Base-by-base conservation (phyloP, 1,140 invertebrate species). In the Hydropsyche tenuis region DNA sequence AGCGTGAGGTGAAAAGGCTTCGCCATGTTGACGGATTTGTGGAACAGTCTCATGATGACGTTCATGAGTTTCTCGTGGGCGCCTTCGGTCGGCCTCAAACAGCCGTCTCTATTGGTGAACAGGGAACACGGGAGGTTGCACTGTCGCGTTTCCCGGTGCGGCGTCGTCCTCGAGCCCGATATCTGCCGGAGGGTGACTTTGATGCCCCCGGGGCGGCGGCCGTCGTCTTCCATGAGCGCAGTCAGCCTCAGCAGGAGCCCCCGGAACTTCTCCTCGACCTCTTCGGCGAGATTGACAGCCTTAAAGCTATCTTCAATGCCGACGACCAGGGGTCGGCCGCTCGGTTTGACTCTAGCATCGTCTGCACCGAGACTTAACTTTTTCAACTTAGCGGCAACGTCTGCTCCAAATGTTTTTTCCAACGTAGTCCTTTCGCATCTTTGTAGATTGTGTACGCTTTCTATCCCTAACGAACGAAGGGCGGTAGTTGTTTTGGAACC, bases 1-100 rank as follows among this genome's bases (percentile, higher is more conserved):
- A 93, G 82, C 6, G 91, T 93, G 73, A 94, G 88, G 82, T 92
- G 91, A 82, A 93, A 93, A 64, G 90, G 89, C 83, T 91, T 90
- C 12, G 85, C 87, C 69, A 89, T 85, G 79, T 92, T 87, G 53
- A 93, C 89, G 66, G 91, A 86, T 79, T 91, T 89, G 79, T 90
- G 88, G 79, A 93, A 93, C 56, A 93, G 83, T 77, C 89, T 88
- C 90, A 93, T 91, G 11, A 91, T 87, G 51, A 89, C 86, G n/a
- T 85, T 85, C 72, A 93, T 82, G 42, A 94, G 85, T 81, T 90
- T 91, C 11, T 87, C 84, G 77, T 90, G 85, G 48, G 89, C 88
- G 16, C 85, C 83, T 53, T 86, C 86, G 1, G 84, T 83, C 56
- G 88, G 77, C 37, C 83, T 81, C 3, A 88, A 85, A 73, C 83